Evolutionary conservation across 2,888 invertebrate species (phyloP), one percentile per base, ranked within the genome.

Genomic region (Nemotelus nigrinus): DNA sequence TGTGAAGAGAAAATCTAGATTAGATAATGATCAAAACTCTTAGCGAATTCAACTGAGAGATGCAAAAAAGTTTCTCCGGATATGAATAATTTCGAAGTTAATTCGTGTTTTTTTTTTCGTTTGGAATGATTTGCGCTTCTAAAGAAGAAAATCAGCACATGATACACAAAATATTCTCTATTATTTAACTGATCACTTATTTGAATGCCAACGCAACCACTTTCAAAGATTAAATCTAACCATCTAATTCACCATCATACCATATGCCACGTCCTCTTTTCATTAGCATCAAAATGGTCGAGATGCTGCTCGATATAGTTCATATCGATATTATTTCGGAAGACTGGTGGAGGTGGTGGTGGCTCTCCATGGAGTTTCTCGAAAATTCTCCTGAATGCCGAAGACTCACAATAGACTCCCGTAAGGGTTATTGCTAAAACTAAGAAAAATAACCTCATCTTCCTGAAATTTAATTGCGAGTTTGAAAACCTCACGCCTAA

Each of bases 221-320:
- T 25, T 25, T 25, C 25, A 25, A 25, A 25, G 25, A 25, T 25
- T 25, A 25, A 25, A 25, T 25, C 25, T 25, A 25, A 25, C 25
- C 1, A 25, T 25, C 10, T 53, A 10, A 53, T 53, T 53, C 10
- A 7, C 7, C 8, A 48, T 47, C 50, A 2, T 74, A 79, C 79
- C 90, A 92, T 92, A 79, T 83, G 82, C 88, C 90, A 92, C 0
- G 88, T 90, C 47, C 86, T 86, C 76, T 85, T 84, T 78, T 90
- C 89, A 58, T 88, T 88, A 25, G 88, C 87, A 80, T 88, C 87
- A 81, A 91, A 91, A 82, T 92, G 90, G 82, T 92, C 90, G 0
- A 91, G 79, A 0, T 88, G 89, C 86, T 91, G 90, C 2, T 83
- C 82, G 57, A 91, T 85, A 43, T 65, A 76, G 10, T 65, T 53